Percentiles rank a stretch among this genome's conserved stretches.
Evolutionary conservation across 2,113 vertebrate genomes (phyloP).

Genomic region (Gadus macrocephalus): DNA sequence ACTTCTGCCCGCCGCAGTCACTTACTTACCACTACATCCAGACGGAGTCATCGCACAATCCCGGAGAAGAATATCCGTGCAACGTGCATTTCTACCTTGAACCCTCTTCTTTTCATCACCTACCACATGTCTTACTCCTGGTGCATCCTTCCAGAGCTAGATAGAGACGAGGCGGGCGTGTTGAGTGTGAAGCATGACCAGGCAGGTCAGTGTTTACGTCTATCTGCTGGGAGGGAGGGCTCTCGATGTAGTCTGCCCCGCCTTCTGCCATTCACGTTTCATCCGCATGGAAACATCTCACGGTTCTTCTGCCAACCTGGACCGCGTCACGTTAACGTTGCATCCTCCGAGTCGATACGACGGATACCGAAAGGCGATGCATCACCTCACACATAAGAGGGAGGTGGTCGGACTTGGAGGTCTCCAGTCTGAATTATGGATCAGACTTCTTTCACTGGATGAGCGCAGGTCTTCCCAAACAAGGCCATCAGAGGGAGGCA

Average conservation of each 20-base stretch:
- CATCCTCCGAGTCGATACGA: too few species aligned
- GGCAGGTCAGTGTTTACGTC: conserved; percentile 66
- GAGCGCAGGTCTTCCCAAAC: too few species aligned
- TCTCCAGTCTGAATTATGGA: too few species aligned
- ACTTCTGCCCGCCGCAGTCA: conserved; percentile 30
- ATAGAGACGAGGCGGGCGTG: conserved; percentile 13
- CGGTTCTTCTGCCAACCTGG: conserved; percentile 11
- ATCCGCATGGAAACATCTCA: conserved; percentile 8
- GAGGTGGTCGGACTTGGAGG: too few species aligned
- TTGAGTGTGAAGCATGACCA: conserved; percentile 24
- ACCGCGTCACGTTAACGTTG: conserved; percentile 6
- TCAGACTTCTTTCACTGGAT: too few species aligned
- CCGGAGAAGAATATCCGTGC: not conserved
- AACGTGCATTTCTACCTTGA: not conserved
- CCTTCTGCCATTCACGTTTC: conserved; percentile 29
- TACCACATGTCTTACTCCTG: too few species aligned
- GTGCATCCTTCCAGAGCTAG: not conserved
- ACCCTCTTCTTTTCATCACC: too few species aligned
- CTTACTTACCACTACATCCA: conserved; percentile 35
- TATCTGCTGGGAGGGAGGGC: not conserved
- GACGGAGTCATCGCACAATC: not conserved
- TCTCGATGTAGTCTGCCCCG: conserved; percentile 5
- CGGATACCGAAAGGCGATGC: too few species aligned
- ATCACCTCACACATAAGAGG: too few species aligned
- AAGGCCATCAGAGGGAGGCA: too few species aligned